Percentiles rank a stretch among this genome's conserved stretches.
Evolutionary conservation across 2,797 vertebrate species (phyloP).

Genomic region (Fratercula arctica): DNA sequence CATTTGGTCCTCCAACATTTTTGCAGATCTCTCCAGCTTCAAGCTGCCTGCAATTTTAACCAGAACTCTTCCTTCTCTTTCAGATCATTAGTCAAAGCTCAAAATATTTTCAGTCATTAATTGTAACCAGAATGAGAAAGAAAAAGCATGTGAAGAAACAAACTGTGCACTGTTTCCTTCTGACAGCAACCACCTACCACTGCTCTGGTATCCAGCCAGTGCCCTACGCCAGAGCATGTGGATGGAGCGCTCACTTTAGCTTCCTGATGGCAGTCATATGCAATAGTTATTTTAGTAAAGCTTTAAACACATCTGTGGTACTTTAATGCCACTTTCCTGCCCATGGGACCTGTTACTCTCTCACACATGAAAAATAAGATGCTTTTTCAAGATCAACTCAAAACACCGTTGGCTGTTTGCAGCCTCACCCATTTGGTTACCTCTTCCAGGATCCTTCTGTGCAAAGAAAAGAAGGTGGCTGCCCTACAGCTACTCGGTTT

Average conservation of each 20-base stretch:
- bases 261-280: not conserved
- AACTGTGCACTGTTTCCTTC: not conserved
- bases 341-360: not conserved
- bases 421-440: not conserved
- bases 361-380: not conserved
- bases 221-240: not conserved
- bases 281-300: not conserved
- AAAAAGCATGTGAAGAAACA: not conserved
- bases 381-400: not conserved
- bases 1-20: not conserved
- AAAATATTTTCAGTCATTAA: not conserved
- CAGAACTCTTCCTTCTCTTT: not conserved
- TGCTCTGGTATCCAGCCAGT: not conserved
- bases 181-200: not conserved
- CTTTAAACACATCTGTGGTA: not conserved
- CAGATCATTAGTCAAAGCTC: not conserved
- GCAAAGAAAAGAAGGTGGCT: not conserved
- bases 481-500: not conserved
- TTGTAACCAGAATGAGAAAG: not conserved
- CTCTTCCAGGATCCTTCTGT: not conserved
- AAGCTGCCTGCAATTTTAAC: not conserved
- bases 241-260: not conserved
- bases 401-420: not conserved
- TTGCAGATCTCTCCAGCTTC: not conserved
- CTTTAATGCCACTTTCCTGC: not conserved